These are phyloP conservation scores for rabbit (Oryctolagus cuniculus) DNA, from an alignment of 2,113 vertebrate species.

Conservation along the genomic window DNA sequence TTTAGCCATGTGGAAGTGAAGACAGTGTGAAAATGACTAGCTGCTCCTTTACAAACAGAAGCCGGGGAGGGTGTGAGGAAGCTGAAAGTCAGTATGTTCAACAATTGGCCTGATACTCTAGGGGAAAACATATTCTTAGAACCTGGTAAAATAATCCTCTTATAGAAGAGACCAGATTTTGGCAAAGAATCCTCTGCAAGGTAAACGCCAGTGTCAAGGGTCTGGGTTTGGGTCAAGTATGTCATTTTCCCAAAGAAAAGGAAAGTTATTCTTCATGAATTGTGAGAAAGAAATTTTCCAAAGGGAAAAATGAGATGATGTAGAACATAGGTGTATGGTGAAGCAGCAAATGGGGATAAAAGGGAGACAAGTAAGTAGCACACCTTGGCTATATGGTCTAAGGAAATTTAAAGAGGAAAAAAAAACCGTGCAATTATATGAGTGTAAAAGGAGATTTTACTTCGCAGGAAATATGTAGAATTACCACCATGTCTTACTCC, in stretches of 20 bases:
- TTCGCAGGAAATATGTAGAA: background rate
- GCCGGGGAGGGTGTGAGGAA: background rate
- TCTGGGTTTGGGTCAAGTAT: accelerated
- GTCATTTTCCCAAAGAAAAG: background rate
- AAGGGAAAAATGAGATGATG: background rate
- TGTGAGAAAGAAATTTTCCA: background rate
- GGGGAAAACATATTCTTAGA: background rate
- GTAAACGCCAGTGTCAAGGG: background rate
- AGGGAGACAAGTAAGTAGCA: background rate
- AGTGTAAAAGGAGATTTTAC: background rate
- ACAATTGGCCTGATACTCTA: background rate
- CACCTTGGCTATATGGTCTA: background rate
- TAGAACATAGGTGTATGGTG: background rate
- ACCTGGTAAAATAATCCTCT: slow-evolving; percentile 8
- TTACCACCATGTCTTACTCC: background rate
- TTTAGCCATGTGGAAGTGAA: background rate
- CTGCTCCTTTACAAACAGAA: background rate
- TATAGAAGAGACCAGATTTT: background rate
- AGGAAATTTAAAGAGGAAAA: background rate
- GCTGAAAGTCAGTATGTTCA: background rate
- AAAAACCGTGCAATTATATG: background rate
- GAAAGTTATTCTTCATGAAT: background rate
- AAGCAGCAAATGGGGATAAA: background rate
- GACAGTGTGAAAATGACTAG: background rate
- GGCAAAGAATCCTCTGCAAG: background rate